Base-by-base conservation (phyloP, 2,797 vertebrate species). In the Mus minutoides region DNA sequence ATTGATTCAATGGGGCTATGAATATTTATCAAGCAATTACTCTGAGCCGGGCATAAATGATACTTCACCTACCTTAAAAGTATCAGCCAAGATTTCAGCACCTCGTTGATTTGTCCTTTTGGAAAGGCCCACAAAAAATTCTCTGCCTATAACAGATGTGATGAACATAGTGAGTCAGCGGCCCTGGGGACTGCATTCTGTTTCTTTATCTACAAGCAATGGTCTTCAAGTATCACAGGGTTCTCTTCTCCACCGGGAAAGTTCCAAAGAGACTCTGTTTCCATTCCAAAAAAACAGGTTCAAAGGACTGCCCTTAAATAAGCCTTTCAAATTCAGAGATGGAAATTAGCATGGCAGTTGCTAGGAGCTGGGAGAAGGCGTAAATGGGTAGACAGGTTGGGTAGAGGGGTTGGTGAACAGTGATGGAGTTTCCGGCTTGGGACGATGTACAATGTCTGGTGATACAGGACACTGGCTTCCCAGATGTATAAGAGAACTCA, bases 101-200 rank as follows among this genome's bases (percentile, higher is more conserved):
- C 99, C 99, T 98, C 99, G 99, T 97, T 99, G 99, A 98, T 99
- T 99, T 97, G 99, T 99, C 97, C 99, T 98, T 98, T 99, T 99
- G 93, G 99, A 99, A 96, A 99, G 99, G 76, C 99, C 99, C 97
- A 99, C 99, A 54, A 99, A 99, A 98, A 99, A 99, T 98, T 99
- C 99, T 98, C 98, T 98, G 97, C 99, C 99, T 99, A 92, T 54
- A 97, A 98, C 52, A 97, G 94, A 95, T 78, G 52, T 78, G 87
- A 93, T 76, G 83, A 96, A 95, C 69, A 97, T 0, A 90, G 87
- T 97, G 80, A 98, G 93, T 92, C 13, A 22, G 60, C 62, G 10
- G 49, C 49, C 49, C 49, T 49, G 34, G 31, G 17, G 60, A 71
- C 2, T 29, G 69, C 2, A 2, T 7, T 29, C 16, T 6, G n/a